A percentile compares a stretch with the other conserved stretches of the same genome.
phyloP scores from a whole-genome alignment of 2,797 vertebrate genomes.

The Danio tinwini region DNA sequence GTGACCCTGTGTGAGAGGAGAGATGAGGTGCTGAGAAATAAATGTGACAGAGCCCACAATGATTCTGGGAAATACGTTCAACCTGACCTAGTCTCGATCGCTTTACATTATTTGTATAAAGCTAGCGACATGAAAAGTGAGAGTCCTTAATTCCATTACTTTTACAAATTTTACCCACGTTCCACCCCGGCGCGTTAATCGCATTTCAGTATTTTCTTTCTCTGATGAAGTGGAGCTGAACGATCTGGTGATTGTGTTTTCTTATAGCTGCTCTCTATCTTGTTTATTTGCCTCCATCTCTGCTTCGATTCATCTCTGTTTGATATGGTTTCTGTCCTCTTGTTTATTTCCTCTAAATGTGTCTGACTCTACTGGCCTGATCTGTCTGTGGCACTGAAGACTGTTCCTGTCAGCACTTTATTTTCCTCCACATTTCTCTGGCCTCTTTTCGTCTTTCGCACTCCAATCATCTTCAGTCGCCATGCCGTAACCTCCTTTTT shows the following conservation, averaged over 20 bases:
- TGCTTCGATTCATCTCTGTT: slow-evolving; percentile 1
- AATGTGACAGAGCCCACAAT: slow-evolving; percentile 19
- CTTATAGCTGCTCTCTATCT: slow-evolving; percentile 26
- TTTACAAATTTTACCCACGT: slow-evolving; percentile 10
- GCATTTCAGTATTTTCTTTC: slow-evolving; percentile 19
- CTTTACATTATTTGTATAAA: slow-evolving; percentile 24
- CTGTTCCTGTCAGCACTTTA: slow-evolving; percentile 18
- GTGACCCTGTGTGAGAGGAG: slow-evolving; percentile 22
- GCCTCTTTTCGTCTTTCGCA: background rate
- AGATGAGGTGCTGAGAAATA: slow-evolving; percentile 40
- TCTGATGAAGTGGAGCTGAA: background rate
- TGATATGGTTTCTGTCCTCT: slow-evolving; percentile 26
- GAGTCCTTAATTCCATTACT: slow-evolving; percentile 15
- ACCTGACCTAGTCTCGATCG: background rate
- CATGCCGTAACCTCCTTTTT: slow-evolving; percentile 16
- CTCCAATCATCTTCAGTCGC: slow-evolving; percentile 29
- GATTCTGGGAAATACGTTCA: slow-evolving; percentile 37
- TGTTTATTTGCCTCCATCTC: slow-evolving; percentile 40
- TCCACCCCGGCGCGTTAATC: background rate
- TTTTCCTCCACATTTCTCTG: slow-evolving; percentile 16
- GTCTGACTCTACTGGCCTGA: slow-evolving; percentile 23
- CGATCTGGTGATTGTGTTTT: background rate
- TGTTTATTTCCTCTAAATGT: slow-evolving; percentile 30
- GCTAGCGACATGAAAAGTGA: slow-evolving; percentile 22
- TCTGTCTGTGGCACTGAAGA: slow-evolving; percentile 16